Conservation (phyloP, 2,113 vertebrate genomes). For the Paralichthys olivaceus region DNA sequence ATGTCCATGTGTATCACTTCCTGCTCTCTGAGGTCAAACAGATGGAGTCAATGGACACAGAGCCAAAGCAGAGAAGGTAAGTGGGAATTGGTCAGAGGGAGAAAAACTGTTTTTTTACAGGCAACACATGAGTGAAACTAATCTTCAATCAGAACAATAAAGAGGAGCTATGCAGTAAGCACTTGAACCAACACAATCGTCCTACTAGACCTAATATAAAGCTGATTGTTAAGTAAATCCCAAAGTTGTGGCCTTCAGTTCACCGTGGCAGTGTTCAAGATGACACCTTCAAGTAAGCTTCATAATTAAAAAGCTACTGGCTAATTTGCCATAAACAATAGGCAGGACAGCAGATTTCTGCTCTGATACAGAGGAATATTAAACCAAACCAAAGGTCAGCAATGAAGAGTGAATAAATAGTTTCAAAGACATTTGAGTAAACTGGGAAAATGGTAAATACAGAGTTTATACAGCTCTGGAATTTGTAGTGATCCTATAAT, state of each 20-base stretch:
- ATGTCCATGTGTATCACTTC: conserved; percentile 9
- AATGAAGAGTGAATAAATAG: not conserved
- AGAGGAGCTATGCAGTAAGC: conserved; percentile 64
- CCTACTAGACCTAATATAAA: conserved; percentile 15
- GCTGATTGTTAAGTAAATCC: conserved; percentile 30
- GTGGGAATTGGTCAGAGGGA: conserved; percentile 12
- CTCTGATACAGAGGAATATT: conserved; percentile 83
- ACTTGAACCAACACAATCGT: conserved; percentile 57
- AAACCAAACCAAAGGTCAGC: conserved; percentile 27
- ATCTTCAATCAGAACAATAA: conserved; percentile 65
- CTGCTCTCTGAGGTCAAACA: not conserved
- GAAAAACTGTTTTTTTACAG: conserved; percentile 65
- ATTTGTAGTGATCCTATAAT: not conserved
- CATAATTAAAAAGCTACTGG: conserved; percentile 29
- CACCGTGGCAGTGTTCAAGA: conserved; percentile 27
- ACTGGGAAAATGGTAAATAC: not conserved
- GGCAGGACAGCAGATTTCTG: conserved; percentile 28
- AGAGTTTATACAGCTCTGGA: conserved; percentile 2
- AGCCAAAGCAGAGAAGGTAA: conserved; percentile 33
- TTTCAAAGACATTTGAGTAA: conserved; percentile 1
- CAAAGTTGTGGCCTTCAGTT: conserved; percentile 39
- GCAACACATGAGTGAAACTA: conserved; percentile 59
- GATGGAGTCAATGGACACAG: conserved; percentile 4
- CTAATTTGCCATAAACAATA: conserved; percentile 36
- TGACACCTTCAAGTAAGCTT: conserved; percentile 56